Conservation (phyloP, 2,113 vertebrate species). For the Leucoraja erinaceus region DNA sequence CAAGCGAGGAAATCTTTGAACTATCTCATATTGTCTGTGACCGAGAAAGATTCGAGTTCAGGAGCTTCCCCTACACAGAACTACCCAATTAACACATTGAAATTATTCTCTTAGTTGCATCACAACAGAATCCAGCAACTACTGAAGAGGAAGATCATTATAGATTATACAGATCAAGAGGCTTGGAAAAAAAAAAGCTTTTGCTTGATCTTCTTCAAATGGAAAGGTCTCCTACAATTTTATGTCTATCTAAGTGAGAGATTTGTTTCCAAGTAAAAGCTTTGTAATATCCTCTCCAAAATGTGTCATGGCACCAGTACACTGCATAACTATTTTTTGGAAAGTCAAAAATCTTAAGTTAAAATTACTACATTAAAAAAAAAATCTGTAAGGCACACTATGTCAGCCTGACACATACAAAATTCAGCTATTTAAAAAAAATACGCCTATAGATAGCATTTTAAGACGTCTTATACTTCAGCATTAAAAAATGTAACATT, state of each 20-base stretch:
- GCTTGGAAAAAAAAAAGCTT: neutral
- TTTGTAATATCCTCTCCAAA: neutral
- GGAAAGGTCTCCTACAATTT: neutral
- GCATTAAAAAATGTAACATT: neutral
- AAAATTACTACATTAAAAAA: no score
- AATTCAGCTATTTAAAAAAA: neutral
- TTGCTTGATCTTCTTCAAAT: neutral
- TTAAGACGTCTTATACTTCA: neutral
- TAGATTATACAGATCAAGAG: neutral
- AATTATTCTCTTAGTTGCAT: neutral
- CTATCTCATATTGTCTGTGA: slow-evolving; percentile 45
- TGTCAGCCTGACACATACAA: neutral
- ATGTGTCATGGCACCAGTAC: neutral
- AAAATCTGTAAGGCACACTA: neutral
- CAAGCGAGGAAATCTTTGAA: slow-evolving; percentile 42
- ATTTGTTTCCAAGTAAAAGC: slow-evolving; percentile 8
- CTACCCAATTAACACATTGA: slow-evolving; percentile 47
- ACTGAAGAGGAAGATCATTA: neutral
- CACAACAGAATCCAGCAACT: neutral
- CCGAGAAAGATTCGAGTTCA: slow-evolving; percentile 54
- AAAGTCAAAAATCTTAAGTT: no score
- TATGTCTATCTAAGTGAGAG: neutral
- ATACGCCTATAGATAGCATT: neutral
- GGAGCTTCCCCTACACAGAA: slow-evolving; percentile 51
- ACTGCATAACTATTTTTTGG: no score